Conservation (phyloP, 2,113 vertebrate species). For the Odontophorus gujanensis region DNA sequence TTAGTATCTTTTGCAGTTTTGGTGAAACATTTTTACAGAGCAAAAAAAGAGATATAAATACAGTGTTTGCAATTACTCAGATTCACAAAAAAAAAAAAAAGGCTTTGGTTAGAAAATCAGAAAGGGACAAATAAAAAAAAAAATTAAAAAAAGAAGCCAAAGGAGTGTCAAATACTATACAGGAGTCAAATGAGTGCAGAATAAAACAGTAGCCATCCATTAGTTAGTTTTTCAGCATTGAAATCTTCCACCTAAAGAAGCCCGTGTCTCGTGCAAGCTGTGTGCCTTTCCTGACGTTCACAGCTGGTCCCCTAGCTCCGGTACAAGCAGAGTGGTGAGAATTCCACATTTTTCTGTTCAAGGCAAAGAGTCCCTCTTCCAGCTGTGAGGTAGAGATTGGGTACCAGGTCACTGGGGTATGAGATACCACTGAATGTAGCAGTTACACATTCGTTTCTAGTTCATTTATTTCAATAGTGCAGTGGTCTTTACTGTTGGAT, state of each 20-base stretch:
- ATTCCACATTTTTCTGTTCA: conserved; percentile 40
- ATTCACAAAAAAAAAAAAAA: not conserved
- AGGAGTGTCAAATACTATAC: conserved; percentile 6
- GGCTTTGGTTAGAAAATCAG: conserved; percentile 64
- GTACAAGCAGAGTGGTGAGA: conserved; percentile 10
- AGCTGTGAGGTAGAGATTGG: conserved; percentile 71
- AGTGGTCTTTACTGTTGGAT: conserved; percentile 88
- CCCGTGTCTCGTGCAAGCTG: not conserved
- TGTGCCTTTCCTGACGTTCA: conserved; percentile 50
- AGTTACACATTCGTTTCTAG: conserved; percentile 94
- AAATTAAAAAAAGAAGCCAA: not conserved
- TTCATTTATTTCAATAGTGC: conserved; percentile 93
- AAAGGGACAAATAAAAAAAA: conserved; percentile 41
- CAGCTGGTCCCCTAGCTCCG: conserved; percentile 57
- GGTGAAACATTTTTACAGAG: conserved; percentile 20
- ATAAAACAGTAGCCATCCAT: conserved; percentile 14
- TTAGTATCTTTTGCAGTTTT: not conserved
- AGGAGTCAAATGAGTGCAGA: conserved; percentile 42
- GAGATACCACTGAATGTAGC: conserved; percentile 19
- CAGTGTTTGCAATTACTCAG: not conserved
- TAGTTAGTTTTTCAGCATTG: conserved; percentile 10
- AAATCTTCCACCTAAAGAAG: conserved; percentile 48
- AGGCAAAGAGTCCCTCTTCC: conserved; percentile 62
- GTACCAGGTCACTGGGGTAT: conserved; percentile 46
- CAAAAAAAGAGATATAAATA: conserved; percentile 13